Percentiles rank a stretch among this genome's conserved stretches.
These are phyloP conservation scores for Chymomyza fuscimana DNA, from an alignment of 2,888 invertebrate genomes.

Conservation along the genomic window DNA sequence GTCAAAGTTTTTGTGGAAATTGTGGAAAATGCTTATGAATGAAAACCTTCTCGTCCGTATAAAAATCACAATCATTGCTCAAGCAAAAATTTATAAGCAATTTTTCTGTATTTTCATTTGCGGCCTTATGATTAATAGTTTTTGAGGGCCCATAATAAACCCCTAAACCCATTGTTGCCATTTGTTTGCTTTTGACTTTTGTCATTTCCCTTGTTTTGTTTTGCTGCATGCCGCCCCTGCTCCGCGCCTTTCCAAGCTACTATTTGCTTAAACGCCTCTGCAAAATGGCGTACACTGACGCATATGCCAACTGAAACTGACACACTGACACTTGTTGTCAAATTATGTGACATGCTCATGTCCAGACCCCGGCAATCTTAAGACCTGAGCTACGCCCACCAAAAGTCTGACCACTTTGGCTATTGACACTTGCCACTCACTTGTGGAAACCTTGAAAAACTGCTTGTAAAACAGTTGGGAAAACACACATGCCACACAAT, in stretches of 20 bases:
- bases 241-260: constrained; percentile 8
- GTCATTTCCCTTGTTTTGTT: constrained; percentile 23
- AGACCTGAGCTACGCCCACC: constrained; percentile 55
- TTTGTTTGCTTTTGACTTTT: constrained; percentile 64
- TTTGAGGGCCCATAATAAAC: constrained; percentile 31
- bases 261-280: constrained; percentile 55
- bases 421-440: constrained; percentile 66
- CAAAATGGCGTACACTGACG: constrained; percentile 41
- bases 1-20: constrained; percentile 57
- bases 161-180: not conserved
- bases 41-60: constrained; percentile 54
- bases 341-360: constrained; percentile 61
- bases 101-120: constrained; percentile 57
- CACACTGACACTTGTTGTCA: constrained; percentile 68
- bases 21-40: constrained; percentile 69
- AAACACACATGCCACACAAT: constrained; percentile 23
- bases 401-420: constrained; percentile 33
- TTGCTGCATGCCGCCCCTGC: not conserved
- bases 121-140: constrained; percentile 70
- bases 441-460: constrained; percentile 63
- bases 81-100: constrained; percentile 61
- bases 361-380: constrained; percentile 16
- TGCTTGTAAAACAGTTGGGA: constrained; percentile 49
- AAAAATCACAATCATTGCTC: constrained; percentile 69
- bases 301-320: constrained; percentile 33